These are phyloP conservation scores for Pyrgus malvae DNA, from an alignment of 2,888 invertebrate species.

Conservation along the genomic window DNA sequence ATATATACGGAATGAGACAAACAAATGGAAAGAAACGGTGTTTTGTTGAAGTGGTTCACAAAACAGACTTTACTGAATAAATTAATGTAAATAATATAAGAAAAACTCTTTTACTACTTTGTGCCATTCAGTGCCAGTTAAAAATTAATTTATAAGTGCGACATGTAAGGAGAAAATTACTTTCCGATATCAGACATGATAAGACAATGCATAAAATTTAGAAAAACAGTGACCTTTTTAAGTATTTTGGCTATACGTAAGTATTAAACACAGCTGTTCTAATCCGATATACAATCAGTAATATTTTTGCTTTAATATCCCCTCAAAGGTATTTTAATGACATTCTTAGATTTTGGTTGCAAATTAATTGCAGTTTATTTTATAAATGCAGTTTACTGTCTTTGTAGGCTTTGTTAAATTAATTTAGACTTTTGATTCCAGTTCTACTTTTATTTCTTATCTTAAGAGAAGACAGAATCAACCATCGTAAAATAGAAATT, in stretches of 20 bases:
- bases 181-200: conserved; percentile 64
- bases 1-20: no score
- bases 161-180: conserved; percentile 56
- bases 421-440: conserved; percentile 48
- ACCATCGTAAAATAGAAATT: conserved; percentile 40
- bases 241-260: conserved; percentile 61
- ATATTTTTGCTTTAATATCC: no score
- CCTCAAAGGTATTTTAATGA: no score
- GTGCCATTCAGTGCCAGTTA: conserved; percentile 19
- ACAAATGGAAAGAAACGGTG: no score
- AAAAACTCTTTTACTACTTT: background rate
- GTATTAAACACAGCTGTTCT: conserved; percentile 34
- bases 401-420: no score
- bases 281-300: no score
- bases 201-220: conserved; percentile 68
- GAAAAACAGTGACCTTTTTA: conserved; percentile 65
- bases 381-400: no score
- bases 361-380: no score
- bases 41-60: no score
- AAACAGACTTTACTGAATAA: conserved; percentile 1
- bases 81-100: conserved; percentile 11
- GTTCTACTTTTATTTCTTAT: conserved; percentile 63
- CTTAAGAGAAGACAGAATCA: conserved; percentile 49
- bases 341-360: no score
- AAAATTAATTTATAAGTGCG: conserved; percentile 36